phyloP scores from a whole-genome alignment of 2,888 invertebrate species.

The Synanthedon andrenaeformis region DNA sequence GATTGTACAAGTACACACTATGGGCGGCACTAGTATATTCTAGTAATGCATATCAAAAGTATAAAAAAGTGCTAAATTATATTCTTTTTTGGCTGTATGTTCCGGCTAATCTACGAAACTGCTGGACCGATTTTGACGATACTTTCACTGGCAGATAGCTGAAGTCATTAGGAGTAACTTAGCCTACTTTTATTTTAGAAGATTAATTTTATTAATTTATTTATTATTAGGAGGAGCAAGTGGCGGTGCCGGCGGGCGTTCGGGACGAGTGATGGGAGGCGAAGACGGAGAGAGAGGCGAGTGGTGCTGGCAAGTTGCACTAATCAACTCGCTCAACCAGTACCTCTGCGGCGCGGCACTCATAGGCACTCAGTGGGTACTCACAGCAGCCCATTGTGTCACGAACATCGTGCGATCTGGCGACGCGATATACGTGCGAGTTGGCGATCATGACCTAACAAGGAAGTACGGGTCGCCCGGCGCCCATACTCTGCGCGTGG shows the following conservation, averaged over 20 bases:
- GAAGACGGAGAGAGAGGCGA: constrained; percentile 92
- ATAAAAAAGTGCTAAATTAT: too few relatives aligned
- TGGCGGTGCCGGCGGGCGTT: not conserved
- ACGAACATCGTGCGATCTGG: constrained; percentile 95
- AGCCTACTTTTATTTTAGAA: too few relatives aligned
- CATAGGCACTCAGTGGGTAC: constrained; percentile 94
- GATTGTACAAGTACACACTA: too few relatives aligned
- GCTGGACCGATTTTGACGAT: too few relatives aligned
- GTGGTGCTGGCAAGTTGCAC: constrained; percentile 96
- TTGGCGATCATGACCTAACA: constrained; percentile 92
- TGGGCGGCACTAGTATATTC: too few relatives aligned
- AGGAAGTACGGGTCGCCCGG: constrained; percentile 92
- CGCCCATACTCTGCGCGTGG: constrained; percentile 89
- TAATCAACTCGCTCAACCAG: constrained; percentile 93
- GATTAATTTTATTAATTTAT: too few relatives aligned
- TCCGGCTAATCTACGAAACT: too few relatives aligned
- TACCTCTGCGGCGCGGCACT: constrained; percentile 94
- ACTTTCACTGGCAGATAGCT: too few relatives aligned
- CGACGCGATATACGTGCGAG: constrained; percentile 92
- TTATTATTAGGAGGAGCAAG: too few relatives aligned
- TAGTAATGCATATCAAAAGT: too few relatives aligned
- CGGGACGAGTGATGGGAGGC: constrained; percentile 84
- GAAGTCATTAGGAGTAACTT: too few relatives aligned
- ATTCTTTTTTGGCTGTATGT: too few relatives aligned
- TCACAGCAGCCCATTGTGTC: constrained; percentile 94